Evolutionary conservation across 2,888 invertebrate genomes (phyloP), one percentile per base, ranked within the genome.

Genomic region (Alloscopus bannaensis): DNA sequence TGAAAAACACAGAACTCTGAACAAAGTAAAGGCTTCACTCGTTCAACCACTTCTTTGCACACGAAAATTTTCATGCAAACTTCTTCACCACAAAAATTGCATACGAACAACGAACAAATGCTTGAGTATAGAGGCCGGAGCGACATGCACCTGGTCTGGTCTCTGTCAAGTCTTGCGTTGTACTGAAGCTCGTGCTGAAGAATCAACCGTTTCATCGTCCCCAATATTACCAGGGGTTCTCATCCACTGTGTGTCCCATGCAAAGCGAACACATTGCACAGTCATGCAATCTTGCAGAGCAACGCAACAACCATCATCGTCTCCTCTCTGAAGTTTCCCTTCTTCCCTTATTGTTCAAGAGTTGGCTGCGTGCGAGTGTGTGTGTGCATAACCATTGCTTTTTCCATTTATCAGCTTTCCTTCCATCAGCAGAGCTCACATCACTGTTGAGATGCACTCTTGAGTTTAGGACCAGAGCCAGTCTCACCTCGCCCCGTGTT

Each of bases 141-240:
- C 73, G 73, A 66, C 73, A 73, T 55, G 73, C 73, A 65, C 73
- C 66, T 72, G 72, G 73, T 73, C 73, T 57, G 73, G 26, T 73
- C 73, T 26, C 73, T 55, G 28, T 42, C 40, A 55, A 73, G 65
- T 57, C 73, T 73, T 42, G 59, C 20, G 59, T 47, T 57, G 45
- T 59, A 73, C 73, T 73, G 73, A 73, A 45, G 73, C 59, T 42
- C 8, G 1, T 18, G 18, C 26, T 26, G 13, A 57, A 40, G 65
- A 65, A 45, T 42, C 29, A 73, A 45, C 55, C 65, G 73, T 73
- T 66, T 65, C 57, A 36, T 64, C 42, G 45, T 31, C 11, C 24
- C 22, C 31, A 29, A 55, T 22, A 55, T 24, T 24, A 24, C 3
- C 11, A 13, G 47, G 11, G 8, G n/a, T 18, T 18, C 50, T 11